Base-by-base conservation (phyloP, 2,797 vertebrate genomes). In the Sebastes hubbsi region DNA sequence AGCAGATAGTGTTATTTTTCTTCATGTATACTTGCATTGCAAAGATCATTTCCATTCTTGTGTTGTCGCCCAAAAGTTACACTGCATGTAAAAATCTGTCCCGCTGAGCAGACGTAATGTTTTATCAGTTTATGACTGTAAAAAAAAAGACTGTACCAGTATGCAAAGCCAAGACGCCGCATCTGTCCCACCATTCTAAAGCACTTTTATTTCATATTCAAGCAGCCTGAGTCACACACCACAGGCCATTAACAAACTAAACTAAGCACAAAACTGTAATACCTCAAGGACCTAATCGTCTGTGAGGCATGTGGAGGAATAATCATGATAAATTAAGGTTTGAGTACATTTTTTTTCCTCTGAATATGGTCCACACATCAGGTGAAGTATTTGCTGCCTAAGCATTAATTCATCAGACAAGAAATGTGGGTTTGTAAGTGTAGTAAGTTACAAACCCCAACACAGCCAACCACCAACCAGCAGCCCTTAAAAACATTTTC, bases 231-330 rank as follows among this genome's bases (percentile, higher is more conserved):
- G 65, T 88, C 86, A 89, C 49, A 24, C 16, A 36, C 27, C 55
- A 56, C 77, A 77, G 49, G 18, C 82, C 54, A 80, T 85, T 75
- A 87, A 72, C 71, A 75, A 85, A 85, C 59, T 25, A 84, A 72
- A 88, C 64, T 22, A 25, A 14, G 34, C 55, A 73, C 3, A 38
- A 34, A 84, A 70, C 29, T 52, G 61, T 46, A 72, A 73, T 0
- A 68, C 52, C 62, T 87, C 69, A 55, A 63, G 63, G 49, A 29
- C 60, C 61, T 71, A 72, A 77, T 81, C 36, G 52, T 74, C 62
- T 75, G 67, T 64, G 20, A 55, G 24, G 38, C 27, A 36, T 72
- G 36, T 32, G 68, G 38, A 65, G 68, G 64, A 85, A 67, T 49
- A 78, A 86, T 81, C 38, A 76, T 14, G 42, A 85, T 80, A 64